Percentiles rank a stretch among this genome's conserved stretches.
Conservation (phyloP, 2,888 invertebrate genomes). For the Fragum fragum region DNA sequence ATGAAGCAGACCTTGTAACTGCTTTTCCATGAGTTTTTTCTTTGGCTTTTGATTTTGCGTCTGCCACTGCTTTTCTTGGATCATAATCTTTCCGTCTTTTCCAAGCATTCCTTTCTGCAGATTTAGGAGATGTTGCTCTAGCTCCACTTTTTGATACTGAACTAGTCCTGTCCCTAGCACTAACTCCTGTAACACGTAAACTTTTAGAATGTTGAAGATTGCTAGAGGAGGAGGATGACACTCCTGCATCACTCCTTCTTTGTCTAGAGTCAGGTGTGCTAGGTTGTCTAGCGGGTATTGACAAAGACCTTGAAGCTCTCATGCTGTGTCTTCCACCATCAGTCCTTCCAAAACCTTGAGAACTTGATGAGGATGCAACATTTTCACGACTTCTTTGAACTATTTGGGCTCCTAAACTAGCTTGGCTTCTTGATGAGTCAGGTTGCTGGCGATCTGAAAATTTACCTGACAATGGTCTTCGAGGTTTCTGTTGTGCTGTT, state of each 20-base stretch:
- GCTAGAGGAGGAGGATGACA: constrained; percentile 39
- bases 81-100: constrained; percentile 98
- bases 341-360: constrained; percentile 56
- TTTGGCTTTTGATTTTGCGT: constrained; percentile 88
- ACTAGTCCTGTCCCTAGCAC: constrained; percentile 70
- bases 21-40: constrained; percentile 66
- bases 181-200: constrained; percentile 76
- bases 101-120: constrained; percentile 96
- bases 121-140: constrained; percentile 80
- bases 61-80: constrained; percentile 97
- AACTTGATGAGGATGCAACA: constrained; percentile 41
- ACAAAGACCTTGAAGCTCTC: constrained; percentile 65
- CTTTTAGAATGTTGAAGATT: constrained; percentile 72
- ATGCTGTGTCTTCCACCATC: constrained; percentile 80
- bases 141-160: constrained; percentile 77
- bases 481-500: constrained; percentile 68
- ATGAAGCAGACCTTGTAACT: constrained; percentile 81
- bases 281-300: constrained; percentile 57
- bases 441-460: constrained; percentile 51
- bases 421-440: constrained; percentile 75
- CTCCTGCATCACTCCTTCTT: constrained; percentile 64
- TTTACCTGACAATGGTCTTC: constrained; percentile 65
- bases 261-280: constrained; percentile 44
- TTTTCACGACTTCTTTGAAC: constrained; percentile 78
- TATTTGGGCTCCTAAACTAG: constrained; percentile 81